A percentile compares a stretch with the other conserved stretches of the same genome.
Conservation (phyloP, 92 coral and sea anemone species). For the Blastomussa wellsi region DNA sequence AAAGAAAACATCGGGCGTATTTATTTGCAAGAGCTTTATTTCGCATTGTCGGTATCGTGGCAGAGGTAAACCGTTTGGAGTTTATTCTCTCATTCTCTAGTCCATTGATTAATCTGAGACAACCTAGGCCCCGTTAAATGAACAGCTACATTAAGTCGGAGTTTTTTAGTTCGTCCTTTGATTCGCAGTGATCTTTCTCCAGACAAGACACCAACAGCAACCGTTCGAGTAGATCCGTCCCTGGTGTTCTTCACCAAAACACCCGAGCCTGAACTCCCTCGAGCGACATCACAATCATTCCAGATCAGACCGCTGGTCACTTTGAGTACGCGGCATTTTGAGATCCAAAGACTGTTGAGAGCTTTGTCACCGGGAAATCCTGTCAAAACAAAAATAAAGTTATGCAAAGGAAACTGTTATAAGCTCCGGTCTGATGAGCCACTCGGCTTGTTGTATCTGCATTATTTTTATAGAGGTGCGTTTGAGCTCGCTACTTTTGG, state of each 20-base stretch:
- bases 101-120: constrained; percentile 54
- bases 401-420: background rate
- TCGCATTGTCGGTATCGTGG: background rate
- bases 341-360: constrained; percentile 58
- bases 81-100: background rate
- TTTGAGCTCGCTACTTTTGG: too few relatives aligned
- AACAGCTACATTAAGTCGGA: constrained; percentile 48
- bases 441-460: too few relatives aligned
- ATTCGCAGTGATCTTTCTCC: constrained; percentile 12
- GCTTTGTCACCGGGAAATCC: constrained; percentile 70
- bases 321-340: constrained; percentile 34
- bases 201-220: constrained; percentile 62
- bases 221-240: constrained; percentile 27
- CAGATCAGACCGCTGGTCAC: constrained; percentile 41
- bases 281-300: constrained; percentile 55
- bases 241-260: constrained; percentile 48
- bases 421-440: too few relatives aligned
- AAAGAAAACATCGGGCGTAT: background rate
- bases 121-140: constrained; percentile 35
- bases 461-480: too few relatives aligned
- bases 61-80: background rate
- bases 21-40: constrained; percentile 3
- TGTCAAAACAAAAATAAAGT: constrained; percentile 13
- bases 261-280: constrained; percentile 81
- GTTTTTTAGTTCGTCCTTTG: constrained; percentile 1